phyloP scores from a whole-genome alignment of 2,113 vertebrate genomes.

The Cinclus cinclus region DNA sequence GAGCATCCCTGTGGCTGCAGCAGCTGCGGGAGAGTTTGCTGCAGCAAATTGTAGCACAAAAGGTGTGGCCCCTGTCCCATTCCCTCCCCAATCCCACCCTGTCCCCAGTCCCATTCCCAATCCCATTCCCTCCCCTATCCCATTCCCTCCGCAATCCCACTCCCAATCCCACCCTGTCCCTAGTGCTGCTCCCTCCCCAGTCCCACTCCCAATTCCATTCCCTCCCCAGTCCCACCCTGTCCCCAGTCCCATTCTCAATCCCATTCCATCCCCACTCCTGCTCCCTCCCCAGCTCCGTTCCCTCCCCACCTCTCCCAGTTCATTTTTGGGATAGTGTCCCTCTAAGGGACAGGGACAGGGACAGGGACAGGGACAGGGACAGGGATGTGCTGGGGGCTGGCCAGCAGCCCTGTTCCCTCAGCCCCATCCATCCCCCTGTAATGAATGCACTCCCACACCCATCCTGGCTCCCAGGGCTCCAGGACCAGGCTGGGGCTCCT shows the following conservation, averaged over 20 bases:
- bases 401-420: no score
- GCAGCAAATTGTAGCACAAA: not conserved
- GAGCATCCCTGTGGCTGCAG: rapidly evolving
- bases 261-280: not conserved
- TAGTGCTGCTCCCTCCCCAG: no score
- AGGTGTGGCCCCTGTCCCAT: not conserved
- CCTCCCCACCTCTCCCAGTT: not conserved
- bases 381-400: no score
- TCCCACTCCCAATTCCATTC: not conserved
- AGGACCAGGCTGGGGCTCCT: not conserved
- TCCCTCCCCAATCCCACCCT: not conserved
- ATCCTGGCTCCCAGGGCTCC: not conserved
- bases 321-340: no score
- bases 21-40: not conserved
- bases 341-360: no score
- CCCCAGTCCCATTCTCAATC: no score
- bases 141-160: no score
- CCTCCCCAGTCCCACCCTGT: no score
- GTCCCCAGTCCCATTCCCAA: not conserved
- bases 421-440: no score
- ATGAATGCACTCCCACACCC: no score
- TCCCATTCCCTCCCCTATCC: not conserved
- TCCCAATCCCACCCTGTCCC: not conserved
- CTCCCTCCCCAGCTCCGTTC: not conserved
- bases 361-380: no score